These are phyloP conservation scores for Hydriomena furcata DNA, from an alignment of 2,888 invertebrate species.

Conservation along the genomic window DNA sequence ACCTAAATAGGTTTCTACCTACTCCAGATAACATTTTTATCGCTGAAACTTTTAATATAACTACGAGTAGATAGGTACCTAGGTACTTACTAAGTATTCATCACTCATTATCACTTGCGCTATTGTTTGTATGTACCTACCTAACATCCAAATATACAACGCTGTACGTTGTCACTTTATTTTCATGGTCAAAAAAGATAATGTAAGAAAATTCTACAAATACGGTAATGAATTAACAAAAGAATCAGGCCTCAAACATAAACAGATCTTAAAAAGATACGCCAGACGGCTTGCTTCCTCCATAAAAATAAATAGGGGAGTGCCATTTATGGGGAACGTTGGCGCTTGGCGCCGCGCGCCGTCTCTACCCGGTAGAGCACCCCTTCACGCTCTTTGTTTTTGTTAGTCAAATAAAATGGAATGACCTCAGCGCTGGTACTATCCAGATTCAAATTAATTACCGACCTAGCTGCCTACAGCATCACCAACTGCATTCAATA, in stretches of 20 bases:
- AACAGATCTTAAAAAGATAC: conserved; percentile 19
- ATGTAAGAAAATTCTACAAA: background rate
- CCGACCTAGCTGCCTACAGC: too few species aligned
- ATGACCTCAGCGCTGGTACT: conserved; percentile 10
- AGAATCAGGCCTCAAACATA: background rate
- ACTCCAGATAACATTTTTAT: conserved; percentile 58
- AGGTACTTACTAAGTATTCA: conserved; percentile 25
- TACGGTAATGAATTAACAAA: background rate
- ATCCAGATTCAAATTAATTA: too few species aligned
- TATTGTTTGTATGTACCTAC: conserved; percentile 32
- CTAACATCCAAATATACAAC: too few species aligned
- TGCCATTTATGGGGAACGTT: conserved; percentile 33
- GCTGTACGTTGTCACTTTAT: background rate
- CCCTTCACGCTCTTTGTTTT: conserved; percentile 46
- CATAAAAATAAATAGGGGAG: conserved; percentile 39
- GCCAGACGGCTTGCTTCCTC: conserved; percentile 21
- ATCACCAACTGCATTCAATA: too few species aligned
- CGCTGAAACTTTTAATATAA: conserved; percentile 47
- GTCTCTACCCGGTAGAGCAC: conserved; percentile 31
- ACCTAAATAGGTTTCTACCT: conserved; percentile 5
- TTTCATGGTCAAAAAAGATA: conserved; percentile 14
- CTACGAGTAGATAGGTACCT: background rate
- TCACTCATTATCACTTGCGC: conserved; percentile 33
- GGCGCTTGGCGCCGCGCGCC: conserved; percentile 19
- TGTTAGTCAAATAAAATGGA: conserved; percentile 34